Evolutionary conservation across 1,140 invertebrate genomes (phyloP).

Genomic region (Panagrolaimus sp.): DNA sequence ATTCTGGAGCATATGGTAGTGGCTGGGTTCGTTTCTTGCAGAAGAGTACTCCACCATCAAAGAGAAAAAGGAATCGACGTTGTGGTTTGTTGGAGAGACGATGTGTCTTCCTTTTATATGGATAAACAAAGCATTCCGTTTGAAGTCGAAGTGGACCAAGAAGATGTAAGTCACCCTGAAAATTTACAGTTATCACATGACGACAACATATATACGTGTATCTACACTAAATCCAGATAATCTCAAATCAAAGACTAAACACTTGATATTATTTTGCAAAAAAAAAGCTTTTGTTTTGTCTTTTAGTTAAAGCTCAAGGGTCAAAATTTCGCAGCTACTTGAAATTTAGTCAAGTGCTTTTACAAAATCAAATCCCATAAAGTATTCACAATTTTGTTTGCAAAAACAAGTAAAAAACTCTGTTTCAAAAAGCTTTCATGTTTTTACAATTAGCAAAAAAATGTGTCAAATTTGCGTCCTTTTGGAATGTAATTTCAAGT

Average conservation of each 20-base stretch:
- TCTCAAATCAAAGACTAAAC: not conserved
- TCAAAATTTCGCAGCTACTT: too few relatives aligned
- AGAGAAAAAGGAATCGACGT: slow-evolving; percentile 50
- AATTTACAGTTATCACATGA: slow-evolving; percentile 16
- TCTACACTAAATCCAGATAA: too few relatives aligned
- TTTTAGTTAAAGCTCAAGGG: too few relatives aligned
- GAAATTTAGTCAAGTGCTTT: not conserved
- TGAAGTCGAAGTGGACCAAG: slow-evolving; percentile 51
- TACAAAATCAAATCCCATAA: not conserved
- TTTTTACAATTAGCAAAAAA: too few relatives aligned
- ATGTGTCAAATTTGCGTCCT: too few relatives aligned
- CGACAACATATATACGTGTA: too few relatives aligned
- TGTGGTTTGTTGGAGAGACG: slow-evolving; percentile 38
- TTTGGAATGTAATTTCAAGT: not conserved
- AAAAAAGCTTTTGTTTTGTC: too few relatives aligned
- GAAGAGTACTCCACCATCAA: slow-evolving; percentile 55
- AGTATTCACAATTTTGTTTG: not conserved
- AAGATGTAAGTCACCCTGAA: slow-evolving; percentile 50
- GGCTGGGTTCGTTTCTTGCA: slow-evolving; percentile 51
- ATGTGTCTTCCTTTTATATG: slow-evolving; percentile 42
- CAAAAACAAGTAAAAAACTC: not conserved
- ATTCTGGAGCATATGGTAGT: slow-evolving; percentile 44
- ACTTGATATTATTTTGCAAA: too few relatives aligned
- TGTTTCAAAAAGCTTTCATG: too few relatives aligned
- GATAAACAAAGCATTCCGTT: slow-evolving; percentile 52